phyloP scores from a whole-genome alignment of 2,797 vertebrate genomes.

The Oreortyx pictus region DNA sequence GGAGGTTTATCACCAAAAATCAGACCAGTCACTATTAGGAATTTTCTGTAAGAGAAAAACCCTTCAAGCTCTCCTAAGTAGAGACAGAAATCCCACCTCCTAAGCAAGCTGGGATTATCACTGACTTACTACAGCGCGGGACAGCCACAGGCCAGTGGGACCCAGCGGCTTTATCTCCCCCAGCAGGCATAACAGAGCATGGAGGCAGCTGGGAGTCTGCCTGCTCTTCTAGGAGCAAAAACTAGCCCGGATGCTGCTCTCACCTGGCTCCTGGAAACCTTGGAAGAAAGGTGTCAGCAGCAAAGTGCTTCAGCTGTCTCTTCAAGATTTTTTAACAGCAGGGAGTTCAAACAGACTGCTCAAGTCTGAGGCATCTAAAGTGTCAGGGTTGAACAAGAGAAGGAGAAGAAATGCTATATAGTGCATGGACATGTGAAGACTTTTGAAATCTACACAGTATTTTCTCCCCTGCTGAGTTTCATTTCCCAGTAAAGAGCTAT shows the following conservation, averaged over 20 bases:
- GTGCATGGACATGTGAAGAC: slow-evolving; percentile 29
- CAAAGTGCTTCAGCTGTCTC: slow-evolving; percentile 53
- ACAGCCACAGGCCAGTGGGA: not conserved
- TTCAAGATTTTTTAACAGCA: slow-evolving; percentile 51
- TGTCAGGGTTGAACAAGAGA: slow-evolving; percentile 15
- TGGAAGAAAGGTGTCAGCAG: slow-evolving; percentile 23
- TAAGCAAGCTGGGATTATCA: not conserved
- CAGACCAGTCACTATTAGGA: not conserved
- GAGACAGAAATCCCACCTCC: not conserved
- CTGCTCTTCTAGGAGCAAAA: not conserved
- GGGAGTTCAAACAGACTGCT: slow-evolving; percentile 55
- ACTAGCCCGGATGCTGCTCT: not conserved
- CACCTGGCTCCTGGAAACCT: slow-evolving; percentile 19
- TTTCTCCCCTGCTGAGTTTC: slow-evolving; percentile 71
- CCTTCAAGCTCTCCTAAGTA: not conserved
- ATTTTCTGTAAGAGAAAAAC: not conserved
- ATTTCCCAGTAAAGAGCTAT: slow-evolving; percentile 64
- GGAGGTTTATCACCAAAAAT: not conserved
- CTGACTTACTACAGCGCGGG: not conserved
- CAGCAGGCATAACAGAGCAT: not conserved
- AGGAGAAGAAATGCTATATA: slow-evolving; percentile 60
- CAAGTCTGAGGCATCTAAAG: slow-evolving; percentile 46
- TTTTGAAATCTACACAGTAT: slow-evolving; percentile 56
- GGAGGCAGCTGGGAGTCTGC: not conserved
- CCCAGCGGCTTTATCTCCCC: not conserved